Evolutionary conservation across 2,888 invertebrate species (phyloP).

Genomic region (Zootermopsis nevadensis): DNA sequence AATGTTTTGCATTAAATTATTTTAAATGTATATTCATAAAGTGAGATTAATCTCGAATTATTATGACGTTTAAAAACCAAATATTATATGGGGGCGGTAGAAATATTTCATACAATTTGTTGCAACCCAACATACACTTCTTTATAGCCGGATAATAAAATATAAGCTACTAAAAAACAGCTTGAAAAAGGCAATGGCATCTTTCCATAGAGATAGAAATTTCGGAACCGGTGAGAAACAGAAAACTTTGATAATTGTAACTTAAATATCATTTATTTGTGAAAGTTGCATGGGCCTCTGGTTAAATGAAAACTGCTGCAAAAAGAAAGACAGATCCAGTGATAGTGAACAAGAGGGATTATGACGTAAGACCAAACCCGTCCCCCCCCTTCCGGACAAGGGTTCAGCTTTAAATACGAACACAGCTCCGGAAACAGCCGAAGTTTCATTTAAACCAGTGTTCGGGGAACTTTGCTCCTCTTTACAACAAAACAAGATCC

Average conservation of each 20-base stretch:
- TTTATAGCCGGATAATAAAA: too few species aligned
- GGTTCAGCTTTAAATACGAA: background rate
- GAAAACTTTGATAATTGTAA: background rate
- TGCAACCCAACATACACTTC: too few species aligned
- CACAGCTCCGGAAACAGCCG: slow-evolving; percentile 34
- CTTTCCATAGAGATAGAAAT: background rate
- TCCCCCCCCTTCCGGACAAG: background rate
- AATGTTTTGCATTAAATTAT: background rate
- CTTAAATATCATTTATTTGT: background rate
- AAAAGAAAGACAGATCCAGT: background rate
- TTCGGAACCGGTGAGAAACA: background rate
- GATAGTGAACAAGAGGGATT: slow-evolving; percentile 18
- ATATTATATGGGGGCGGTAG: too few species aligned
- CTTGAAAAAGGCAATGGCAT: background rate
- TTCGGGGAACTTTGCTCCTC: slow-evolving; percentile 19
- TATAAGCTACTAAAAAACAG: too few species aligned
- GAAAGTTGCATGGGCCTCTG: background rate
- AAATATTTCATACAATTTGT: too few species aligned
- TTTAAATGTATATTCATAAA: too few species aligned
- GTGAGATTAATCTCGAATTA: too few species aligned
- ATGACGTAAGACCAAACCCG: background rate
- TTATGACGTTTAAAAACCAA: too few species aligned
- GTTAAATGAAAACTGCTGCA: background rate
- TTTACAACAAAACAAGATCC: slow-evolving; percentile 28
- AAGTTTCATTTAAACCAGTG: background rate